Base-by-base conservation (phyloP, 2,797 vertebrate genomes). In the Melanotaenia boesemani region DNA sequence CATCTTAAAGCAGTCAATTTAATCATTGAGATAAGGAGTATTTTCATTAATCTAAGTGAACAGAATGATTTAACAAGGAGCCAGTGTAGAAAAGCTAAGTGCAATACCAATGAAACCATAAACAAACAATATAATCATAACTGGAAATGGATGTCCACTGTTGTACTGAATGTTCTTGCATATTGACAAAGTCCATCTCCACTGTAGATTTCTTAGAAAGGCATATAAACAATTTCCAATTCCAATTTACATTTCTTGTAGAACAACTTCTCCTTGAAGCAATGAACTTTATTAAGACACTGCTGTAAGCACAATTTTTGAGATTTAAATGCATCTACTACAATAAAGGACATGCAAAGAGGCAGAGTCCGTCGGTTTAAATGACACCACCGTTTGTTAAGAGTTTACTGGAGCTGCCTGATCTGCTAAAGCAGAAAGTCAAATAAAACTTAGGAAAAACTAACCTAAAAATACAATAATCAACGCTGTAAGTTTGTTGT, bases 181-280 rank as follows among this genome's bases (percentile, higher is more conserved):
- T 26, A 56, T 13, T 16, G 13, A 56, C 1, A 5, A 30, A 28
- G 6, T 30, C 15, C 26, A 13, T 30, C 54, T 16, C 1, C 54
- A 30, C 15, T 56, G 13, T 2, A 2, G 54, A 15, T 13, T 15
- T 56, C 13, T 56, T 15, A 56, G 30, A 56, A 56, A 54, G 24
- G 6, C 11, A 13, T 13, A 10, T 6, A 22, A 22, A 10, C 48
- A 9, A 50, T 6, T 12, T 12, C 79, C 61, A 74, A 69, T 54
- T 76, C 52, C 28, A 44, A 67, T 81, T 83, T 77, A 44, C 64
- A 80, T 82, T 84, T 83, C 13, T 39, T 15, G 24, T 59, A 74
- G 48, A 78, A 69, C 68, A 71, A 59, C 63, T 54, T 72, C 30
- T 72, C 76, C 67, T 63, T 44, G 54, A 79, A 69, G 73, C 71